Percentiles rank a stretch among this genome's conserved stretches.
phyloP scores from a whole-genome alignment of 2,888 invertebrate species.

The Steinernema carpocapsae region DNA sequence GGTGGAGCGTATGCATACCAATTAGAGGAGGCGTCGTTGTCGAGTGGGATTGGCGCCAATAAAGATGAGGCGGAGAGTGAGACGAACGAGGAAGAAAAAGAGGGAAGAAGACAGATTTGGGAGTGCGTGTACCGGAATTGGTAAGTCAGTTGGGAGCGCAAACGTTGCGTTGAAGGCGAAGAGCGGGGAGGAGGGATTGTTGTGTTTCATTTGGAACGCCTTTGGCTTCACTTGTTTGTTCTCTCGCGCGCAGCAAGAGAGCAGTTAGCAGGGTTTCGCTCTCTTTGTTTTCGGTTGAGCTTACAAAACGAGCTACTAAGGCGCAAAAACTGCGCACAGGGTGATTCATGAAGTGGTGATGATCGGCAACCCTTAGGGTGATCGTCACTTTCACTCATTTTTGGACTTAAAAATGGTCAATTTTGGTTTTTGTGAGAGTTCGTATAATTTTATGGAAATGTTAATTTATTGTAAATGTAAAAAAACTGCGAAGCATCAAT shows the following conservation, averaged over 20 bases:
- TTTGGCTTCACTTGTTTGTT: neutral
- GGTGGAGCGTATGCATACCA: slow-evolving; percentile 21
- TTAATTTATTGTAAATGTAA: too few relatives aligned
- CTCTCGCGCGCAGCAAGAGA: neutral
- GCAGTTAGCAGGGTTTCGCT: neutral
- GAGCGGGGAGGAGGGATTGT: too few relatives aligned
- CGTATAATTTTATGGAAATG: too few relatives aligned
- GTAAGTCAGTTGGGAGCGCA: slow-evolving; percentile 2
- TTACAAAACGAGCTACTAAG: neutral
- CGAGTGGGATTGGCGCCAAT: slow-evolving; percentile 17
- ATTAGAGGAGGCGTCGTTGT: slow-evolving; percentile 18
- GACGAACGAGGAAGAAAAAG: neutral
- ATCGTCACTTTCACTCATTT: too few relatives aligned
- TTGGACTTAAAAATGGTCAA: too few relatives aligned
- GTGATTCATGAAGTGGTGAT: too few relatives aligned
- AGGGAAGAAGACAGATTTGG: neutral
- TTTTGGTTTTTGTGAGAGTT: too few relatives aligned
- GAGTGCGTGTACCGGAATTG: slow-evolving; percentile 35
- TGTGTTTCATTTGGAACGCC: too few relatives aligned
- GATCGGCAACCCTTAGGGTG: too few relatives aligned
- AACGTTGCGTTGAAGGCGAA: neutral
- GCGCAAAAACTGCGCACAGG: too few relatives aligned
- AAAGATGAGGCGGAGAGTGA: neutral
- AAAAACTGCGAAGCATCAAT: too few relatives aligned
- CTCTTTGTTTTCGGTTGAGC: neutral